phyloP scores from a whole-genome alignment of 1,140 invertebrate species.

The Myzus persicae region DNA sequence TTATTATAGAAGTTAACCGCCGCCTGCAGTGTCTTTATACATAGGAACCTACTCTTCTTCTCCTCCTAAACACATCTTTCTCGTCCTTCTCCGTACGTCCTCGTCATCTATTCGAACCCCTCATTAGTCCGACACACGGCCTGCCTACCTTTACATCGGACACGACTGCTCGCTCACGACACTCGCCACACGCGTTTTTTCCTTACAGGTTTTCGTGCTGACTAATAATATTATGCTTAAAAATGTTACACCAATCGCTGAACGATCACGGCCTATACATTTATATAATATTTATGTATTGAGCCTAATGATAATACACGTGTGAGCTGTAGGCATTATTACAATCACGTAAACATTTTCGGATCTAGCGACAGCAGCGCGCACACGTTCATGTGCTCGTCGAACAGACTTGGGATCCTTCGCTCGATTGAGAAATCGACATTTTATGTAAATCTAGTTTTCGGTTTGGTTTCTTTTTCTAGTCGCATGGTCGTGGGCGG shows the following conservation, averaged over 20 bases:
- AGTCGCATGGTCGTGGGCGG: constrained; percentile 4
- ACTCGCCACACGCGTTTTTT: neutral
- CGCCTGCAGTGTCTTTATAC: neutral
- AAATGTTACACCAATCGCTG: neutral
- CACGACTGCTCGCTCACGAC: neutral
- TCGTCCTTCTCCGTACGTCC: neutral
- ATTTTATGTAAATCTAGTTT: constrained; percentile 46
- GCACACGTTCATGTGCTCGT: neutral
- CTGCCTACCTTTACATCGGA: neutral
- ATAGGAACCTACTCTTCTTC: neutral
- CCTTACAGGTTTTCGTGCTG: neutral
- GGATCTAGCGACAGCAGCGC: neutral
- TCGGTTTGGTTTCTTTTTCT: constrained; percentile 6
- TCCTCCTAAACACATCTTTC: neutral
- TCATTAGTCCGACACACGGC: neutral
- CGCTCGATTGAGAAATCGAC: constrained; percentile 1
- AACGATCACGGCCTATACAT: neutral
- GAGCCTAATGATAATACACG: neutral
- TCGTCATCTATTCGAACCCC: neutral
- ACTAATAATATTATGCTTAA: neutral
- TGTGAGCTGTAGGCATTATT: constrained; percentile 8
- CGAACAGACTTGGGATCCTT: neutral
- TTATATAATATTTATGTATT: neutral
- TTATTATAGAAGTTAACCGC: constrained; percentile 1
- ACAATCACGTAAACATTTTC: neutral